Base-by-base conservation (phyloP, 2,888 invertebrate species). In the Heterodera filipjevi region DNA sequence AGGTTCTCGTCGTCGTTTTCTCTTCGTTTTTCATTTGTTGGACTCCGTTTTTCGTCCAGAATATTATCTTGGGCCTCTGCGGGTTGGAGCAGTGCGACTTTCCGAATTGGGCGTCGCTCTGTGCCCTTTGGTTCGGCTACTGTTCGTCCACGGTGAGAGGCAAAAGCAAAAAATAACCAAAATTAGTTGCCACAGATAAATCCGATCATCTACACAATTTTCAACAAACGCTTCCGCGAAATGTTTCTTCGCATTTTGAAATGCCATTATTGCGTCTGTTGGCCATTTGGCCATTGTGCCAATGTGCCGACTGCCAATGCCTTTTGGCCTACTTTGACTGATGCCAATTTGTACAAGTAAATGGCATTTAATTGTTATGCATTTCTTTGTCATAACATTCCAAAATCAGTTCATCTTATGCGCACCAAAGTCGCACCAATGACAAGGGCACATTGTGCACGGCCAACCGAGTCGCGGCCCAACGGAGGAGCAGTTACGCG, bases 11-110 rank as follows among this genome's bases (percentile, higher is more conserved):
- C 3, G 94, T 96, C 0, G 95, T 96, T 1, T 96, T 96, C 91
- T 95, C 95, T 90, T 95, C 95, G 0, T 96, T 96, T 89, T 95
- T 95, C 44, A 93, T 95, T 71, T 92, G 95, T 59, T 96, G 96
- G 95, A 94, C 95, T n/a, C 96, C 96, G 19, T 96, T 96, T 91
- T 96, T 96, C 90, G 93, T 95, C 12, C 92, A 95, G 19, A 96
- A 96, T 89, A 92, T 96, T 89, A 79, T 95, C 82, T 94, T 94
- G 22, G 94, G 94, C 0, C 92, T 95, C 14, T 95, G 95, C 79
- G 88, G 87, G 33, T 35, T 68, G 68, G 79, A 79, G 30, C 76
- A 35, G 30, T 84, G 81, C 66, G 79, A 77, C 16, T 70, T 85
- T 19, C 87, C 87, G 39, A 71, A 81, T n/a, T 85, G 86, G 86